These are phyloP conservation scores for Mionectes olivaceus DNA, from an alignment of 2,797 vertebrate genomes.

Conservation along the genomic window DNA sequence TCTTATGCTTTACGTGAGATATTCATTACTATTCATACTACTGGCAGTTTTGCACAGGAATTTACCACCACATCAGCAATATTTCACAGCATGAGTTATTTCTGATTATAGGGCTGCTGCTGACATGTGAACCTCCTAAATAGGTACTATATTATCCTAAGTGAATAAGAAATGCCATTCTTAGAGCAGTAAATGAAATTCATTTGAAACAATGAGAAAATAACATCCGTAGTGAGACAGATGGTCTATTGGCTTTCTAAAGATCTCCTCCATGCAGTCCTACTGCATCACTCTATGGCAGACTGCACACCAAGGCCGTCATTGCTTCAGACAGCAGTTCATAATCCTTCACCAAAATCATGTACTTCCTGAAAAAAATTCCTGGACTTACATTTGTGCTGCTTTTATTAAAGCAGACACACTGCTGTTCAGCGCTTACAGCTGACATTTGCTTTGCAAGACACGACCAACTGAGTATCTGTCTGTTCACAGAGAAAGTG, in stretches of 20 bases:
- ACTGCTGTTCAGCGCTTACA: neutral
- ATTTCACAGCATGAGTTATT: neutral
- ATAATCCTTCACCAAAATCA: slow-evolving; percentile 3
- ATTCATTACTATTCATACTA: neutral
- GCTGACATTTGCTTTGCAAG: neutral
- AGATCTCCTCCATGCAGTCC: neutral
- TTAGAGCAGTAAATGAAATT: slow-evolving; percentile 56
- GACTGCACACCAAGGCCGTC: neutral
- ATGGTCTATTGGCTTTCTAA: neutral
- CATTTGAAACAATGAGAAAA: slow-evolving; percentile 45
- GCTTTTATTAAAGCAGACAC: slow-evolving; percentile 36
- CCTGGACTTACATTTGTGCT: neutral
- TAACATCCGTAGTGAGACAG: slow-evolving; percentile 12
- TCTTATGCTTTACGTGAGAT: neutral
- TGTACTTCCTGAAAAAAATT: slow-evolving; percentile 18
- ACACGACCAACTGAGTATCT: neutral
- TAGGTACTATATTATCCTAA: neutral
- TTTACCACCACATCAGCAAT: neutral
- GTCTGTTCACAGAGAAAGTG: neutral
- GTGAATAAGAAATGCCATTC: slow-evolving; percentile 59
- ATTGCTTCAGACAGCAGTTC: slow-evolving; percentile 17
- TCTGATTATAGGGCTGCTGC: neutral
- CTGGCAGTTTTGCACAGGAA: neutral
- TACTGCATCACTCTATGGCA: neutral
- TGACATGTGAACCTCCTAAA: neutral